phyloP scores from a whole-genome alignment of 1,140 invertebrate species.

The Papilio glaucus region DNA sequence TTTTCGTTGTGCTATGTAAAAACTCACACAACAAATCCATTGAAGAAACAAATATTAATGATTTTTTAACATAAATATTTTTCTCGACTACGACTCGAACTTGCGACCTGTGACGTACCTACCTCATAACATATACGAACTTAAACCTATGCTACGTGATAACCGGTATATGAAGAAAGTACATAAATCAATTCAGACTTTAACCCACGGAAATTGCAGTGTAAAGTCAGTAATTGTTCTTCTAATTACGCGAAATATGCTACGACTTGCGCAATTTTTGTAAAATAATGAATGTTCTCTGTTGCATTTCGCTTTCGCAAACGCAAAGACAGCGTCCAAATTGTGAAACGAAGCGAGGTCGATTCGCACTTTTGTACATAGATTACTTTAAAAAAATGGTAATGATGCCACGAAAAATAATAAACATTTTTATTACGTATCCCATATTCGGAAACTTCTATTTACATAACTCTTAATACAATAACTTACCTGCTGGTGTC shows the following conservation, averaged over 20 bases:
- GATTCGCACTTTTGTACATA: slow-evolving; percentile 31
- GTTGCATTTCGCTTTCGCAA: slow-evolving; percentile 66
- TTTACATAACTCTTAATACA: neutral
- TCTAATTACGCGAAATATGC: slow-evolving; percentile 22
- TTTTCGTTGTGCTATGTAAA: too few species aligned
- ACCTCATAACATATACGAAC: too few species aligned
- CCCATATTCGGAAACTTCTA: neutral
- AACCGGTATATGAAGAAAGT: neutral
- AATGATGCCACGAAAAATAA: slow-evolving; percentile 38
- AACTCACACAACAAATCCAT: too few species aligned
- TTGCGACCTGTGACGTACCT: neutral
- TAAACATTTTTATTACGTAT: slow-evolving; percentile 49
- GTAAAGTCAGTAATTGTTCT: neutral
- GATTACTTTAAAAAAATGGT: slow-evolving; percentile 1
- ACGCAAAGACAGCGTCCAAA: slow-evolving; percentile 65
- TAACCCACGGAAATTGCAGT: neutral
- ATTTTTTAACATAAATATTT: too few species aligned
- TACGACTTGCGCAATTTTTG: slow-evolving; percentile 8
- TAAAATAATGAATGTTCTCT: slow-evolving; percentile 35
- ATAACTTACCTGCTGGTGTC: too few species aligned
- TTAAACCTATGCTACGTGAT: neutral
- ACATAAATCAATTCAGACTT: neutral
- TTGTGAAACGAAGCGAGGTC: slow-evolving; percentile 66
- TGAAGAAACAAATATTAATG: too few species aligned
- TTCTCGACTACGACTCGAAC: too few species aligned